Base-by-base conservation (phyloP, 1,140 invertebrate species). In the Pogonomyrmex barbatus region DNA sequence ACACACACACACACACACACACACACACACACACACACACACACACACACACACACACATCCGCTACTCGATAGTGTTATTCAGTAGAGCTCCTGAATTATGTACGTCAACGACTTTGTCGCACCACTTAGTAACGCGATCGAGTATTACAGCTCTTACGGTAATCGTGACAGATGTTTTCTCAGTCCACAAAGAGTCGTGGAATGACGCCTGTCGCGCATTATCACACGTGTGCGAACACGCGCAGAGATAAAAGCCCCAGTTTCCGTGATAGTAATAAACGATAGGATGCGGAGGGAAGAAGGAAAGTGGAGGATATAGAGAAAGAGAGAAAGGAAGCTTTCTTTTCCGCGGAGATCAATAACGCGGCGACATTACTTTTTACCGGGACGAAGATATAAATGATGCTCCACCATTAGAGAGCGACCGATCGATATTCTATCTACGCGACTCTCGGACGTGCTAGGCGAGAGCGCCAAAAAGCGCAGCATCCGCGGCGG, bases 321-420 rank as follows among this genome's bases (percentile, higher is more conserved):
- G 39, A 39, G 39, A 42, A 36, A 17, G 42, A n/a, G 39, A 58
- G 52, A 14, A 30, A 52, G 10, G 24, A 52, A 58, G 73, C 73
- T 47, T 62, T 83, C 79, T 83, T 75, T 75, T 24, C 42, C 42
- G 45, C 17, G 73, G n/a, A 78, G 75, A 77, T 77, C 82, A 85
- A 78, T 77, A 85, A 76, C 73, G 73, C 73, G 73, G 60, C 60
- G 82, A 85, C 71, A 85, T 77, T 78, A 78, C 71, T 78, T 85
- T 85, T 83, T 83, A 83, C 68, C 54, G 54, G 10, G 67, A 60
- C 52, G 68, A 62, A 81, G 79, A 83, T 83, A 83, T 83, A 83
- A 83, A 83, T 83, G 79, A 54, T 83, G 42, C 79, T 83, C 79
- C 54, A 75, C 79, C 79, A 83, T 83, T 83, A 83, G 68, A 83